Evolutionary conservation across 2,113 vertebrate genomes (phyloP).

Genomic region (Natator depressus): DNA sequence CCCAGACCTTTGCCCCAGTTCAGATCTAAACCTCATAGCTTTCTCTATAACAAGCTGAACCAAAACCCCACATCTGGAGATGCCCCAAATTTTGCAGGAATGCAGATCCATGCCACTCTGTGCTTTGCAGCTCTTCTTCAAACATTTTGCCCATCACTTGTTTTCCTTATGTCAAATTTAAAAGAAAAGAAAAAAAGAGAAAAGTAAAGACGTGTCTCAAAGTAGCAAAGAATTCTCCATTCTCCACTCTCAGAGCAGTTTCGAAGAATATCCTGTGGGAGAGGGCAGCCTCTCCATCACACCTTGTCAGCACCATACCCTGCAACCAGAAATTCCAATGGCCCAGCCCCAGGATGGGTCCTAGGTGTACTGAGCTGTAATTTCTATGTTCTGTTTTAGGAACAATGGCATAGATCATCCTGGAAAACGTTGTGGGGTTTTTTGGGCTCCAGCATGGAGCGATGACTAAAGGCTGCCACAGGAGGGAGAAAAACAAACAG

Average conservation of each 20-base stretch:
- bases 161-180: constrained; percentile 9
- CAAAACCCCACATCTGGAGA: not conserved
- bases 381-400: constrained; percentile 19
- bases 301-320: not conserved
- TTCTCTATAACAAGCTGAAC: not conserved
- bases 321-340: constrained; percentile 3
- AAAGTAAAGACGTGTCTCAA: not conserved
- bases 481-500: constrained; percentile 70
- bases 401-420: constrained; percentile 25
- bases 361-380: not conserved
- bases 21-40: not conserved
- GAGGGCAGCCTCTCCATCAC: constrained; percentile 18
- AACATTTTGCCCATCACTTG: not conserved
- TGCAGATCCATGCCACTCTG: not conserved
- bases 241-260: not conserved
- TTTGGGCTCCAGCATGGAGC: constrained; percentile 19
- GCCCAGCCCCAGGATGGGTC: not conserved
- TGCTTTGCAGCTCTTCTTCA: not conserved
- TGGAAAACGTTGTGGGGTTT: not conserved
- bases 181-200: constrained; percentile 15
- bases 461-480: constrained; percentile 71
- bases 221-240: not conserved
- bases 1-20: not conserved
- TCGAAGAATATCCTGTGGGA: not conserved
- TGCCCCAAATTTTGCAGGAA: not conserved